Evolutionary conservation across 1,140 invertebrate species (phyloP), one percentile per base, ranked within the genome.

Genomic region (Microplitis mediator): DNA sequence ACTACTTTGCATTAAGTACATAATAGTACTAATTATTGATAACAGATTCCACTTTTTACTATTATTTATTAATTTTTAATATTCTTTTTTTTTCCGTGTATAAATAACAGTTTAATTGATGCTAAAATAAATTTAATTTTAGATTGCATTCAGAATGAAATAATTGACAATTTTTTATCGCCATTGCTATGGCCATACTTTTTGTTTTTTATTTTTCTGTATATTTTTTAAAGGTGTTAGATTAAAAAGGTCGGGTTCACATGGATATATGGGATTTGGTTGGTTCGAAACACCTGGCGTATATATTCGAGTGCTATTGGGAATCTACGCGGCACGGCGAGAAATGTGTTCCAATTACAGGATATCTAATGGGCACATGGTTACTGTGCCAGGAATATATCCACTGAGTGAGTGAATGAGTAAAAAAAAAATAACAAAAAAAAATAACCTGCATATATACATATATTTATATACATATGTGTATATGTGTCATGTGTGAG

Each of bases 341-440:
- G 60, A 70, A 70, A 70, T 70, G 68, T 70, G 68, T 70, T 70
- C 68, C 68, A 70, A 70, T 70, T 70, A 70, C 68, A 60, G 67
- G 67, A 69, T 69, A 60, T 69, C 54, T 69, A 69, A 69, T 69
- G 67, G 68, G 68, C 39, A 58, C 68, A 70, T 70, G 68, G 68
- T 70, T 70, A 62, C 68, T 70, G 68, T 70, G 68, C 68, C 68
- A 70, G 58, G 58, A 70, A 70, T 70, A 69, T 56, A 70, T 70
- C 68, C 68, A 63, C 52, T n/a, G 67, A 51, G 64, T 8, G 32
- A 69, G 67, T 62, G 56, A 70, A 58, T 62, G 36, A 45, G 39
- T 45, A 66, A 16, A n/a, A 16, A 9, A 23, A 31, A 32, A 11
- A n/a, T n/a, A n/a, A n/a, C n/a, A n/a, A n/a, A n/a, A 14, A 45